Conservation (phyloP, 2,113 vertebrate species). For the Eonycteris spelaea region DNA sequence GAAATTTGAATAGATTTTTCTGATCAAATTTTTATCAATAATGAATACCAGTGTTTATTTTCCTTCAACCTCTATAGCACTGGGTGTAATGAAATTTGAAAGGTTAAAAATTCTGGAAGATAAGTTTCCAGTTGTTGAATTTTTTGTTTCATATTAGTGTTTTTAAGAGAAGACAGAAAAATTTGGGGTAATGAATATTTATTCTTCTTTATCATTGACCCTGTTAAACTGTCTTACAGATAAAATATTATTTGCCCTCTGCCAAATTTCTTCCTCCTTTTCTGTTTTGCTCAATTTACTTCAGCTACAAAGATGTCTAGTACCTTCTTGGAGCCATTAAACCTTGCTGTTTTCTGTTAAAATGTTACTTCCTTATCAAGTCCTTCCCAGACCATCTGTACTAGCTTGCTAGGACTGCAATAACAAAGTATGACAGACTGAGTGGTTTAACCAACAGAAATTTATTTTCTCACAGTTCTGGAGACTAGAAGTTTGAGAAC, state of each 20-base stretch:
- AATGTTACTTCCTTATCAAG: not conserved
- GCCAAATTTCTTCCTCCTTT: not conserved
- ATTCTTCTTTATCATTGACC: not conserved
- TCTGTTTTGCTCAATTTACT: not conserved
- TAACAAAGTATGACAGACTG: not conserved
- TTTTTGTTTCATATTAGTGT: not conserved
- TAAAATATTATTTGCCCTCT: not conserved
- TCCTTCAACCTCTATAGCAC: not conserved
- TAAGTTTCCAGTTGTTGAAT: not conserved
- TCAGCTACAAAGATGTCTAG: not conserved
- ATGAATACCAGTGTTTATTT: not conserved
- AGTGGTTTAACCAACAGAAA: not conserved
- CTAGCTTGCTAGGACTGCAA: not conserved
- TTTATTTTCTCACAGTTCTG: not conserved
- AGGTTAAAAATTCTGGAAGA: not conserved
- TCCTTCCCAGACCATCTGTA: not conserved
- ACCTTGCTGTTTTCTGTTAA: not conserved
- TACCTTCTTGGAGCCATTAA: not conserved
- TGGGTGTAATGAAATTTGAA: not conserved
- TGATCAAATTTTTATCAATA: not conserved
- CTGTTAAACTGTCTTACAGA: not conserved
- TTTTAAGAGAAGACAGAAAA: not conserved
- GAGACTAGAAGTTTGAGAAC: not conserved
- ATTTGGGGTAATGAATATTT: not conserved
- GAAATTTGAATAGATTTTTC: not conserved